Evolutionary conservation across 2,888 invertebrate species (phyloP).

Genomic region (Cantharis flavilabris): DNA sequence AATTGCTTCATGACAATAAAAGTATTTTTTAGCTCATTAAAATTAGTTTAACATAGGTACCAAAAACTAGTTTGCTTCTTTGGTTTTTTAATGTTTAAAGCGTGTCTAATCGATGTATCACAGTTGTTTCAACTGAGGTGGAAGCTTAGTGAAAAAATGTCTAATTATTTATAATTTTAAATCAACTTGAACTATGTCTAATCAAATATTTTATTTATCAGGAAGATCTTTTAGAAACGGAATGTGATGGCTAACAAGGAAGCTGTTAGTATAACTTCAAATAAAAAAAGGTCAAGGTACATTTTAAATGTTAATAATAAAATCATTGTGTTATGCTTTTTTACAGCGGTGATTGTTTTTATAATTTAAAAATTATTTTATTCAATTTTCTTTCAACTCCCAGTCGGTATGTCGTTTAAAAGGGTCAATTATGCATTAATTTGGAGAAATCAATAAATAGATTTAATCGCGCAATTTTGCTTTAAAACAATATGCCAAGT

Average conservation of each 20-base stretch:
- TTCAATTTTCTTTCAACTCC: background rate
- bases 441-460: background rate
- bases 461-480: background rate
- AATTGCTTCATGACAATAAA: background rate
- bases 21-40: background rate
- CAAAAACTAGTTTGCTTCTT: background rate
- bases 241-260: background rate
- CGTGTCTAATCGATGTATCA: background rate
- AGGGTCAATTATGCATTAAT: background rate
- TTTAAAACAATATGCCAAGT: background rate
- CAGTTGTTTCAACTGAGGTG: background rate
- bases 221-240: background rate
- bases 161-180: background rate
- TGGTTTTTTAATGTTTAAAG: background rate
- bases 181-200: background rate
- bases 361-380: background rate
- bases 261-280: background rate
- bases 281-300: background rate
- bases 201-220: background rate
- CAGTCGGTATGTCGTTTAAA: background rate
- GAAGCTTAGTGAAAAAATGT: background rate
- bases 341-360: background rate
- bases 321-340: background rate
- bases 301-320: background rate
- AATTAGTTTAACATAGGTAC: background rate